These are phyloP conservation scores for Glyptemys insculpta DNA, from an alignment of 2,797 vertebrate genomes.

Conservation along the genomic window DNA sequence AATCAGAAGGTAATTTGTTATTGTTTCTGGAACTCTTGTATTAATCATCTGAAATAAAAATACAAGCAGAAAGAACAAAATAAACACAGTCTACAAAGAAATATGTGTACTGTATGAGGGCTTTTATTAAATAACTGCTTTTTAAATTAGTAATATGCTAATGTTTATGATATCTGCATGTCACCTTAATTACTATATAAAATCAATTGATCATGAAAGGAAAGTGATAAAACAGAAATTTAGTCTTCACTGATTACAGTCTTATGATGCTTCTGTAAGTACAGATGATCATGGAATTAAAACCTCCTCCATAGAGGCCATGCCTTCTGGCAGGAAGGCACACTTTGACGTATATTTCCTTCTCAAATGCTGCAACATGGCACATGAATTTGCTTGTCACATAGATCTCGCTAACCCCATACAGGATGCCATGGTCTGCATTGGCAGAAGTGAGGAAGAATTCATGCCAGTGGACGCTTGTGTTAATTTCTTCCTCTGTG, in stretches of 20 bases:
- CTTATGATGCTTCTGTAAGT: neutral
- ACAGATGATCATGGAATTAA: neutral
- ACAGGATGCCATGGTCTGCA: fast-evolving
- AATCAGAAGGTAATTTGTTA: constrained; percentile 5
- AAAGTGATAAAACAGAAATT: constrained; percentile 6
- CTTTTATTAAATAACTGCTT: neutral
- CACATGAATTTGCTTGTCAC: neutral
- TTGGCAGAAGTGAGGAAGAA: neutral
- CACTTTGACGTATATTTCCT: neutral
- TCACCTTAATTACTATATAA: constrained; percentile 12
- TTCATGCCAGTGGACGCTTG: neutral
- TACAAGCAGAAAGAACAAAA: constrained; percentile 28
- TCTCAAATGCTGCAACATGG: neutral
- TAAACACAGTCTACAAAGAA: neutral
- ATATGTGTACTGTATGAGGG: neutral
- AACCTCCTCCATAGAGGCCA: neutral
- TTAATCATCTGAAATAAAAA: constrained; percentile 54
- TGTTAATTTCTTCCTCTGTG: neutral
- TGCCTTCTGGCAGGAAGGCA: neutral
- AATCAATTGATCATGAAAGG: constrained; percentile 18
- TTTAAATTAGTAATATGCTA: constrained; percentile 13
- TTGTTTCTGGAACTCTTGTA: neutral
- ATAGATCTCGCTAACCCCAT: neutral
- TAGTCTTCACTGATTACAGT: neutral
- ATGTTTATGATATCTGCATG: constrained; percentile 20